Evolutionary conservation across 2,113 vertebrate species (phyloP).

Genomic region (Macquaria ambigua): DNA sequence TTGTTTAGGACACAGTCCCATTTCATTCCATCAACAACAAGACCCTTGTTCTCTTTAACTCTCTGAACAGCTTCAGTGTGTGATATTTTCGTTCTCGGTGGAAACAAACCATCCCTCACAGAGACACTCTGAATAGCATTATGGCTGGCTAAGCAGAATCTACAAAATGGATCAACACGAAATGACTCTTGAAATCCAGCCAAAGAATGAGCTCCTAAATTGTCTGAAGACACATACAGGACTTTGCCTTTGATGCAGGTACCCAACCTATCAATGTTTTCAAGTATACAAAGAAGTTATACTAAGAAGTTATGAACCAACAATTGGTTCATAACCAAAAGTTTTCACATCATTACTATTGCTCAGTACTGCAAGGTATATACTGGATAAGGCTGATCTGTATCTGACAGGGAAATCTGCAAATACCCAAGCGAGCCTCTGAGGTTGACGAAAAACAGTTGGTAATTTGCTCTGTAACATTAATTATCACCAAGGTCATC

Average conservation of each 20-base stretch:
- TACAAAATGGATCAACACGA: slow-evolving; percentile 26
- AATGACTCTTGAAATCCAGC: slow-evolving; percentile 55
- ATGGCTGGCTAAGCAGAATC: neutral
- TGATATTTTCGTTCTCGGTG: neutral
- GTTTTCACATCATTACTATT: neutral
- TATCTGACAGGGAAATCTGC: slow-evolving; percentile 22
- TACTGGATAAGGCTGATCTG: slow-evolving; percentile 29
- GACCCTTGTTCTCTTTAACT: too few species aligned
- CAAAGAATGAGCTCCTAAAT: slow-evolving; percentile 42
- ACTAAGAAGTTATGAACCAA: neutral
- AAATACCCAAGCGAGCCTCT: slow-evolving; percentile 10
- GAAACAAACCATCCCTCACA: neutral
- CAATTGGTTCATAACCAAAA: neutral
- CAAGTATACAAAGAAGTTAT: neutral
- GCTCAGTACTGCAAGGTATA: slow-evolving; percentile 36
- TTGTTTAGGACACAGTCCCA: too few species aligned
- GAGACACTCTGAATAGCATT: neutral
- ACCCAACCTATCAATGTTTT: neutral
- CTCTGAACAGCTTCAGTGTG: too few species aligned
- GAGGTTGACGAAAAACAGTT: too few species aligned
- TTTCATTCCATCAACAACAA: too few species aligned
- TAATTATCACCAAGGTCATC: too few species aligned
- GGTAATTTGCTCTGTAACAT: too few species aligned
- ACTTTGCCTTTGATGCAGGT: slow-evolving; percentile 37
- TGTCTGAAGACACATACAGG: slow-evolving; percentile 36